A percentile compares a stretch with the other conserved stretches of the same genome.
phyloP scores from a whole-genome alignment of 2,113 vertebrate genomes.

The Lynx canadensis region DNA sequence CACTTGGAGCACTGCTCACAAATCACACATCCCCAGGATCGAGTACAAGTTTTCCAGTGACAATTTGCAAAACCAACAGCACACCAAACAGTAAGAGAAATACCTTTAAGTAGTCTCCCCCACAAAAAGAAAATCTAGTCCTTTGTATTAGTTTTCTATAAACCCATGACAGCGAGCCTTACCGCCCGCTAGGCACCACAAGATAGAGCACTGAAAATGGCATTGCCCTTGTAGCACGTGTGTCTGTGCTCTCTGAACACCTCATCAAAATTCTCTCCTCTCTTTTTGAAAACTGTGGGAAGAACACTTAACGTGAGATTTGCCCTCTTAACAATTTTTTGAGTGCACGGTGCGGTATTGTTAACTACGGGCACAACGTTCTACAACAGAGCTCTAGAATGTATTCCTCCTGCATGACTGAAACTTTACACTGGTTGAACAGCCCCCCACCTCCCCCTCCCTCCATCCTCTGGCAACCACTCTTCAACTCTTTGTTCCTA shows the following conservation, averaged over 20 bases:
- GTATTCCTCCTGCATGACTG: background rate
- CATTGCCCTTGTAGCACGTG: background rate
- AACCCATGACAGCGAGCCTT: background rate
- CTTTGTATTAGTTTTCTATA: background rate
- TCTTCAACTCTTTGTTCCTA: background rate
- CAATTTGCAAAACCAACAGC: background rate
- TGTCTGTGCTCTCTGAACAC: background rate
- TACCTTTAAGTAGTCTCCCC: background rate
- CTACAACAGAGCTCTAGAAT: background rate
- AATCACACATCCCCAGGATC: background rate
- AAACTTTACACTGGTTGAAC: background rate
- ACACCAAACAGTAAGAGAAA: background rate
- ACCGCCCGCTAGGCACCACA: background rate
- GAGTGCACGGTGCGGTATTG: background rate
- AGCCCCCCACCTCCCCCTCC: accelerated
- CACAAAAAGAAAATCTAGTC: background rate
- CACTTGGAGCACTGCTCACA: background rate
- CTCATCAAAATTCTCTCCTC: background rate
- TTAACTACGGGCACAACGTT: background rate
- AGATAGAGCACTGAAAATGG: background rate
- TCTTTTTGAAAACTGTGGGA: background rate
- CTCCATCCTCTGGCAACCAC: background rate
- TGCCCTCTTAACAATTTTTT: background rate
- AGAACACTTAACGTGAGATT: background rate
- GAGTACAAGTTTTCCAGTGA: background rate